phyloP scores from a whole-genome alignment of 2,797 vertebrate species.

The Sus cebifrons region DNA sequence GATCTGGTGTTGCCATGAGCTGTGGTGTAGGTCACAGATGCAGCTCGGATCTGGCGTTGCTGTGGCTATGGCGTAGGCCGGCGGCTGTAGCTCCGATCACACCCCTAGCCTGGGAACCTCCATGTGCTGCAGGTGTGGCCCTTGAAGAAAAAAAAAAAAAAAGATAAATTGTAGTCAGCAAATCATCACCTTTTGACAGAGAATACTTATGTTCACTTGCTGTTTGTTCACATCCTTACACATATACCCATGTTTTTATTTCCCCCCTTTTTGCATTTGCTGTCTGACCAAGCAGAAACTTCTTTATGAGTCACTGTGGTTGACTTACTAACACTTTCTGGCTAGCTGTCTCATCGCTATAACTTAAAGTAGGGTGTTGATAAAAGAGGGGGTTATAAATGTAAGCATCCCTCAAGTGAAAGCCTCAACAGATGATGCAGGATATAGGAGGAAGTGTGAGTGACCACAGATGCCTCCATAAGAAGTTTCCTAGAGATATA shows the following conservation, averaged over 20 bases:
- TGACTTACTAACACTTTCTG: constrained; percentile 7
- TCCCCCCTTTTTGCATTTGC: background rate
- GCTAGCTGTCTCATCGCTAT: background rate
- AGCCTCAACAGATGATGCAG: background rate
- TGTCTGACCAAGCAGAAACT: constrained; percentile 51
- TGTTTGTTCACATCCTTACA: background rate
- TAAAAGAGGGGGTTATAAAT: constrained; percentile 45
- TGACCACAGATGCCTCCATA: constrained; percentile 4
- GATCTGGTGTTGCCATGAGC: too few relatives aligned
- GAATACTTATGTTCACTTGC: background rate
- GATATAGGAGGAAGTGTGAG: constrained; percentile 1
- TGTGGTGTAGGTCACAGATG: too few relatives aligned
- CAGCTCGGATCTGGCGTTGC: too few relatives aligned
- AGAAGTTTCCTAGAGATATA: constrained; percentile 51
- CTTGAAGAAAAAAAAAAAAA: too few relatives aligned
- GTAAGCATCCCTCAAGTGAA: background rate
- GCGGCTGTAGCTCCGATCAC: too few relatives aligned
- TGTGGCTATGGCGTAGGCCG: too few relatives aligned
- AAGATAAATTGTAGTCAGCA: background rate
- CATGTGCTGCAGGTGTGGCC: too few relatives aligned
- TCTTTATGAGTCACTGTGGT: background rate
- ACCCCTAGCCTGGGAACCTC: too few relatives aligned
- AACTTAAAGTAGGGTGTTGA: constrained; percentile 50
- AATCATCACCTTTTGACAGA: constrained; percentile 1
- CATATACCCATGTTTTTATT: background rate